Evolutionary conservation across 2,113 vertebrate genomes (phyloP).

Genomic region (Gavialis gangeticus): DNA sequence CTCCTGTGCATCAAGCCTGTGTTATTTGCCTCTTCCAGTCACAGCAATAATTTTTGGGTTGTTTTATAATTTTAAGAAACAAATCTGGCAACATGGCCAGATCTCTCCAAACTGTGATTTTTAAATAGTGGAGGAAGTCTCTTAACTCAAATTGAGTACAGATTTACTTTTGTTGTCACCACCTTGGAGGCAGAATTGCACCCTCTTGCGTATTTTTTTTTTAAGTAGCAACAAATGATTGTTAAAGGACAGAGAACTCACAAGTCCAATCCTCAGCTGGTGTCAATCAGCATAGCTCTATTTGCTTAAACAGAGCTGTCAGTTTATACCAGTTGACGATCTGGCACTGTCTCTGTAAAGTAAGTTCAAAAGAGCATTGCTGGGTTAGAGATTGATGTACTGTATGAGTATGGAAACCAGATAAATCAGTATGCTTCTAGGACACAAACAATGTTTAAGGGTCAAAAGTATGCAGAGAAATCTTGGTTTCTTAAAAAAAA

Average conservation of each 20-base stretch:
- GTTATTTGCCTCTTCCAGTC: neutral
- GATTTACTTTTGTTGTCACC: slow-evolving; percentile 45
- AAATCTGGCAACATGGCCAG: neutral
- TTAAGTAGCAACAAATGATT: neutral
- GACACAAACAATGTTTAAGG: neutral
- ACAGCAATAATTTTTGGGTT: neutral
- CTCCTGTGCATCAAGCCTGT: neutral
- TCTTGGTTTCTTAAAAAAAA: slow-evolving; percentile 3
- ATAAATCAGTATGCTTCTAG: slow-evolving; percentile 19
- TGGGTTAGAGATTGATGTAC: neutral
- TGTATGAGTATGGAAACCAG: neutral
- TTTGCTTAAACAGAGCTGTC: slow-evolving; percentile 40
- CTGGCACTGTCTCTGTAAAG: neutral
- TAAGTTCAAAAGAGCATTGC: slow-evolving; percentile 31
- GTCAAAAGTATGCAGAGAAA: slow-evolving; percentile 25
- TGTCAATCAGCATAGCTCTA: neutral
- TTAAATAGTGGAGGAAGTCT: neutral
- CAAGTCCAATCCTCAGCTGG: slow-evolving; percentile 21
- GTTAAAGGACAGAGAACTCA: slow-evolving; percentile 57
- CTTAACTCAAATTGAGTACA: slow-evolving; percentile 21
- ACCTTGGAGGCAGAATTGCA: slow-evolving; percentile 41
- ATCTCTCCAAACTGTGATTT: neutral
- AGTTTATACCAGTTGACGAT: slow-evolving; percentile 53
- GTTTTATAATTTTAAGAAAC: slow-evolving; percentile 21
- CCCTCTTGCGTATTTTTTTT: neutral